Evolutionary conservation across 2,797 vertebrate genomes (phyloP).

Genomic region (Onychomys arenicola): DNA sequence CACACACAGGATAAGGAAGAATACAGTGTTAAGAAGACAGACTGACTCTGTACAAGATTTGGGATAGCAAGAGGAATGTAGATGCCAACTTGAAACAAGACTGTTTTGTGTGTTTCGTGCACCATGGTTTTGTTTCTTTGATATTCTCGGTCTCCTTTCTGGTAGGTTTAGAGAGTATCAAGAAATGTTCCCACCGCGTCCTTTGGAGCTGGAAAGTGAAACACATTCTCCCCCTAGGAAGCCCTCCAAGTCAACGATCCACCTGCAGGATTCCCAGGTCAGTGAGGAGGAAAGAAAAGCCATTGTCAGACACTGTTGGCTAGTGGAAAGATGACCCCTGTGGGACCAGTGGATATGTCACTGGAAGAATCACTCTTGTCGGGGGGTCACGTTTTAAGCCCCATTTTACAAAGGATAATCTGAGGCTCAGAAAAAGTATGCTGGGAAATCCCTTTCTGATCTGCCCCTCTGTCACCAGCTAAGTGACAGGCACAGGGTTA

Average conservation of each 20-base stretch:
- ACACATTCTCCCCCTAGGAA: neutral
- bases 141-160: constrained; percentile 20
- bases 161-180: constrained; percentile 85
- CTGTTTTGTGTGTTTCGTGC: neutral
- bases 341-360: neutral
- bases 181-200: constrained; percentile 73
- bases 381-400: neutral
- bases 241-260: neutral
- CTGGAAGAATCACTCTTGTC: neutral
- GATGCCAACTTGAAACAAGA: neutral
- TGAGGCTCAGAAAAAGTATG: neutral
- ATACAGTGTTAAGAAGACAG: neutral
- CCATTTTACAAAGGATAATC: neutral
- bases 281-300: constrained; percentile 60
- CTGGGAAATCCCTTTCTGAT: neutral
- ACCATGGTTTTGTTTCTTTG: neutral
- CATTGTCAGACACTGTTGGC: accelerated
- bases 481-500: neutral
- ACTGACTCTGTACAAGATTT: neutral
- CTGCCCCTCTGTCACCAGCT: neutral
- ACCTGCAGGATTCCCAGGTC: constrained; percentile 72
- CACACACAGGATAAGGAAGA: neutral
- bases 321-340: neutral
- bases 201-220: accelerated
- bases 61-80: neutral